Evolutionary conservation across 2,888 invertebrate genomes (phyloP), one percentile per base, ranked within the genome.

Genomic region (Ecdyonurus torrentis): DNA sequence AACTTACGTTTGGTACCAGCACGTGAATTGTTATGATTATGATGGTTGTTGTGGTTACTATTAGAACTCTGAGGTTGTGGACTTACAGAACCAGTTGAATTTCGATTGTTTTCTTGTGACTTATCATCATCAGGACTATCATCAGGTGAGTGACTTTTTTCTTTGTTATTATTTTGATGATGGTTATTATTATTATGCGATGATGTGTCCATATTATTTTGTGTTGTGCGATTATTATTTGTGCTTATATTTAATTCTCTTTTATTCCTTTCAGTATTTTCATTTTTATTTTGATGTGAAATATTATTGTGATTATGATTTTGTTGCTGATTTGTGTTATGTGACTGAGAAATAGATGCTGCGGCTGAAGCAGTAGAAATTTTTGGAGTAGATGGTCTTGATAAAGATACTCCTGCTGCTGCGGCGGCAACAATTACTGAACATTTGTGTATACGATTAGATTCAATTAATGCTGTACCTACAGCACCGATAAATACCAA

Each of bases 381-480:
- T 37, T 15, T 15, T 37, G 7, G 5, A 10, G 37, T 5, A 15
- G 5, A 10, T 37, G 37, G 7, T 37, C 37, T 37, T 10, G 37
- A 37, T 15, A 37, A 15, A 10, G 37, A 5, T 10, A 15, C 37
- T 10, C 7, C 15, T 37, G 37, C 37, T 10, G 37, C 37, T 10
- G 37, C 37, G 15, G 15, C 37, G 15, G 37, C 37, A 37, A 37
- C 37, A 37, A 37, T 37, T 15, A 37, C 15, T 10, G 37, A 37
- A 15, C 37, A 37, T 50, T 78, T 79, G 64, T 86, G 75, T 60
- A 87, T 83, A 59, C 85, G 79, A 68, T 87, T 84, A 0, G 87
- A 84, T 69, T 91, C 90, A 55, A 88, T 77, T 67, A 85, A 81
- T 0, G 87, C 83, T 50, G 84, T 82, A 37, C 85, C 79, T 64